Percentiles rank a stretch among this genome's conserved stretches.
Conservation (phyloP, 64 coral and sea anemone genomes). For the Dendronephthya gigantea region DNA sequence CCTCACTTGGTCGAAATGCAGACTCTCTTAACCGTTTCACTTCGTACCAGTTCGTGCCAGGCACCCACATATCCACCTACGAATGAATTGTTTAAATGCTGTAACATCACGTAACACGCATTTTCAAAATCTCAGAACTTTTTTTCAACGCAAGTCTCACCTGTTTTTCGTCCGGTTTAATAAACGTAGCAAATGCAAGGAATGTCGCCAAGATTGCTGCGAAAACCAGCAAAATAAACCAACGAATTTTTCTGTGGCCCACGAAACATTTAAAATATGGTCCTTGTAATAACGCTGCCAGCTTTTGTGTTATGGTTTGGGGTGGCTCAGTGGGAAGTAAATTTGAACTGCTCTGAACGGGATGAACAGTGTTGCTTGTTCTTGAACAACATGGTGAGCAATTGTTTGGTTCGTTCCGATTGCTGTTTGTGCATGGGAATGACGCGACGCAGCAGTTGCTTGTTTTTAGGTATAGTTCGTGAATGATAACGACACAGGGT, state of each 20-base stretch:
- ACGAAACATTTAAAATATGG: conserved; percentile 46
- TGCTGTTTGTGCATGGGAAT: neutral
- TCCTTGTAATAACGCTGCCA: neutral
- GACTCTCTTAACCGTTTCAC: conserved; percentile 18
- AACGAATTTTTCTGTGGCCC: conserved; percentile 55
- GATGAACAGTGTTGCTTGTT: neutral
- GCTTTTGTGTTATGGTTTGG: neutral
- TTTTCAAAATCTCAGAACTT: too few species aligned
- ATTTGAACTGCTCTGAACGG: too few species aligned
- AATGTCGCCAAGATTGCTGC: conserved; percentile 47
- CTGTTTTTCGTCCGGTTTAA: conserved; percentile 71
- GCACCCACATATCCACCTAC: conserved; percentile 49
- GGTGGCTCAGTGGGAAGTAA: too few species aligned
- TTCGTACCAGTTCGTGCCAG: conserved; percentile 50
- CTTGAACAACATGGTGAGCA: neutral
- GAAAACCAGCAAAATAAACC: conserved; percentile 48
- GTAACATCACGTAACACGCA: too few species aligned
- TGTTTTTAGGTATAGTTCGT: conserved; percentile 25
- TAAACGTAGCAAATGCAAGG: conserved; percentile 54
- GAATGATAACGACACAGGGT: conserved; percentile 28
- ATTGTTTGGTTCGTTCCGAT: neutral
- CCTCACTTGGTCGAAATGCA: conserved; percentile 47
- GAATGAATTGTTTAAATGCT: too few species aligned
- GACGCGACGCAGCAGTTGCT: conserved; percentile 31
- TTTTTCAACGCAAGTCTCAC: too few species aligned